Base-by-base conservation (phyloP, 2,113 vertebrate genomes). In the Otis tarda region DNA sequence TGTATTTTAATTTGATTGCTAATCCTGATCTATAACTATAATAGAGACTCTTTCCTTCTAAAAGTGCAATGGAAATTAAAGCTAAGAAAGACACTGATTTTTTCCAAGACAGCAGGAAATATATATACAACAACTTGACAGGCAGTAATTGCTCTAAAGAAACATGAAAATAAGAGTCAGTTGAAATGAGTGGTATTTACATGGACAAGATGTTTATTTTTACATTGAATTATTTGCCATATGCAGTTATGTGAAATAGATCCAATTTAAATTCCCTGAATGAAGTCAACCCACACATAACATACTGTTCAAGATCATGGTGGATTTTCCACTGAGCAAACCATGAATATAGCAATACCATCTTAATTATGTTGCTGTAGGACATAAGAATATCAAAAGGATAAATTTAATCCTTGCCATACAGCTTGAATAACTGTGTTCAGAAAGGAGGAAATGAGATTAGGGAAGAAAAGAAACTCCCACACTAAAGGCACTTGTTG, bases 161-260 rank as follows among this genome's bases (percentile, higher is more conserved):
- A 92, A 95, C 10, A 59, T 4, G 35, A 82, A 87, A 94, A 87
- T 93, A 83, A 89, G 14, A 94, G 64, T 77, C 49, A 69, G 67
- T 83, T 93, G 64, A 94, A 94, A 90, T 89, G 77, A 83, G 77
- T 94, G 70, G 80, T 94, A 94, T 95, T 97, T 95, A 91, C 63
- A 87, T 65, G 93, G 92, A 89, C 88, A 92, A 90, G 80, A 93
- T 95, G 80, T 96, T 92, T 95, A 95, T 97, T 95, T 95, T 90
- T 92, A 91, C 79, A 85, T 82, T 83, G 90, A 94, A 79, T 93
- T 94, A 95, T 94, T 93, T 95, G 78, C 94, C 90, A 92, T 96
- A 95, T 87, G 93, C 79, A 90, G 88, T 97, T 95, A 94, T 33
- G 37, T 93, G 94, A 96, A 96, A 97, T 87, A 30, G 80, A 97